A percentile compares a stretch with the other conserved stretches of the same genome.
Evolutionary conservation across 2,888 invertebrate genomes (phyloP).

Genomic region (Falcaria lacertinaria): DNA sequence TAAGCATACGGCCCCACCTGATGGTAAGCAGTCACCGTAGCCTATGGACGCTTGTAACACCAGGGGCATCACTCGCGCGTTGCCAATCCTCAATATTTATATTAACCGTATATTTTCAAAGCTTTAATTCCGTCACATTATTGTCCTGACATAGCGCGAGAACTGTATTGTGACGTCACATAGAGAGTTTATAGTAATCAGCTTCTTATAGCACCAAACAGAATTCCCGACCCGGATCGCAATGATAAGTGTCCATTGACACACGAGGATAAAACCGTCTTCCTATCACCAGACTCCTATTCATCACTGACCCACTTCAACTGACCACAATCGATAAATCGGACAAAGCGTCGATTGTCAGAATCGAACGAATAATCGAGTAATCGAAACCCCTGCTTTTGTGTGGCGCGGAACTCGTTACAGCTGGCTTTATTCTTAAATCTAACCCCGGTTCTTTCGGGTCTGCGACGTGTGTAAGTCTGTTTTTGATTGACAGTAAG

Average conservation of each 20-base stretch:
- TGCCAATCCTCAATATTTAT: no score
- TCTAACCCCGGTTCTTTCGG: conserved; percentile 40
- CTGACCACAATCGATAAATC: conserved; percentile 34
- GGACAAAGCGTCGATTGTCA: conserved; percentile 45
- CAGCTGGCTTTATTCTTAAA: conserved; percentile 36
- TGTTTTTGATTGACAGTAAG: conserved; percentile 62
- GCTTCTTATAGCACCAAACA: conserved; percentile 8
- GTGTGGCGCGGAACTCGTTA: conserved; percentile 41
- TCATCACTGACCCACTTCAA: conserved; percentile 25
- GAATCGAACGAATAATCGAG: conserved; percentile 45
- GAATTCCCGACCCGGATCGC: background rate
- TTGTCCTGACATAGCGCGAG: no score
- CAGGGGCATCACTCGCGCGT: no score
- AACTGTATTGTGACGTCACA: no score
- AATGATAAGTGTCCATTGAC: background rate
- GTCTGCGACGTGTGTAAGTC: conserved; percentile 37
- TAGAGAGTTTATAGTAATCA: no score
- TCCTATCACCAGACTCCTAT: conserved; percentile 13
- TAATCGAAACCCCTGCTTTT: conserved; percentile 41
- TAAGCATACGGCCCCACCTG: no score
- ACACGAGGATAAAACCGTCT: background rate
- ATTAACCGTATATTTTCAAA: no score
- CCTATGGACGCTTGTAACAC: no score
- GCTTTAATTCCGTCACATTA: no score
- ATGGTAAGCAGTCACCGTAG: no score